Base-by-base conservation (phyloP, 2,888 invertebrate genomes). In the Meiosimyza platycephala region DNA sequence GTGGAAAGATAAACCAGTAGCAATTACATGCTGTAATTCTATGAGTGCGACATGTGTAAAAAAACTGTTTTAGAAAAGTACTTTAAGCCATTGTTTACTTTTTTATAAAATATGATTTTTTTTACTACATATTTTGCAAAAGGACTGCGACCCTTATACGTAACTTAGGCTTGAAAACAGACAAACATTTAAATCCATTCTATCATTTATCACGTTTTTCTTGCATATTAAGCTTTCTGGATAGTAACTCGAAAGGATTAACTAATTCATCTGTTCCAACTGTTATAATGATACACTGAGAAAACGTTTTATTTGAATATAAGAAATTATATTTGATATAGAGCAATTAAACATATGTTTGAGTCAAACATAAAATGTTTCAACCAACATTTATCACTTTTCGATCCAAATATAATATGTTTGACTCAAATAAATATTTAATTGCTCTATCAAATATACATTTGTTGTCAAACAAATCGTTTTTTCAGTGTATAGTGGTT, bases 11-110 rank as follows among this genome's bases (percentile, higher is more conserved):
- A 11, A 54, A 62, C 64, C 72, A 67, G 65, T 54, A 48, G 55
- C 81, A 80, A 84, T 84, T 84, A 84, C 83, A 84, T 79, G 81
- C 76, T 80, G 83, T 84, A 82, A 83, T 82, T 82, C 82, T 80
- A 77, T 78, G 78, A 79, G 78, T 78, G 79, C 78, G 79, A 85
- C 86, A 86, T 86, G 85, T 86, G 86, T 85, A 86, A 84, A 83
- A 22, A 82, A 81, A 80, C 79, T 79, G 81, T 85, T 82, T 79
- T 69, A 76, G 63, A 76, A 83, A 85, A 85, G 84, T 76, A 85
- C 81, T 80, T 82, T 81, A 84, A 85, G 80, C 78, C 82, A 78
- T 80, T 85, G 84, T 86, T 86, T 85, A 82, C 81, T 81, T 83
- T 84, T 84, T 79, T 79, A 81, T 76, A 81, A 72, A 47, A 52